Evolutionary conservation across 2,113 vertebrate species (phyloP).

Genomic region (Aegotheles bennettii): DNA sequence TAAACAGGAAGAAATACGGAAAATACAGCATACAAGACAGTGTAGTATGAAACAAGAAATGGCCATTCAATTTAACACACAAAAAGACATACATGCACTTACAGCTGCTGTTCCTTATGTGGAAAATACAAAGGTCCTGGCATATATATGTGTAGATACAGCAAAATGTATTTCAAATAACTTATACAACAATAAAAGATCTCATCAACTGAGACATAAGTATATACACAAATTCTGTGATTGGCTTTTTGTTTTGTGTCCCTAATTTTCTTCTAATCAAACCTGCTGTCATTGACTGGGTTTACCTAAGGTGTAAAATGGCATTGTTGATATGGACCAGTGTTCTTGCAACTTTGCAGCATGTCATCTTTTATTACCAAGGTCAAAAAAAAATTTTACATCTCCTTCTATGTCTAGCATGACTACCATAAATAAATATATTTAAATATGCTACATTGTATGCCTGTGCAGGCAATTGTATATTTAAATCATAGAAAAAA

Average conservation of each 20-base stretch:
- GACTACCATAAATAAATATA: neutral
- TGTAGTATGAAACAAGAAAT: neutral
- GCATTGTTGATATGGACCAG: neutral
- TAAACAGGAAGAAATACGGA: neutral
- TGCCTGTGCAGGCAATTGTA: neutral
- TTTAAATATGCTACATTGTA: neutral
- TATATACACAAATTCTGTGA: neutral
- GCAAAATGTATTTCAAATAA: neutral
- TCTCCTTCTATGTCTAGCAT: neutral
- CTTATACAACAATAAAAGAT: neutral
- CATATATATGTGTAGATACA: neutral
- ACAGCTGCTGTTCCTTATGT: neutral
- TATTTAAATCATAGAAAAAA: neutral
- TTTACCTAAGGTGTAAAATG: neutral
- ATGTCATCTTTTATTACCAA: neutral
- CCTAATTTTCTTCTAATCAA: neutral
- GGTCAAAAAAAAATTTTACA: constrained; percentile 2
- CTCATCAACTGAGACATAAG: neutral
- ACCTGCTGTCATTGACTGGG: neutral
- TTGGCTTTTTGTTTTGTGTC: neutral
- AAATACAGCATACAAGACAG: neutral
- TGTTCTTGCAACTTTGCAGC: neutral
- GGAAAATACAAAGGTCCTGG: constrained; percentile 39
- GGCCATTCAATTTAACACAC: neutral
- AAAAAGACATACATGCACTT: neutral